These are phyloP conservation scores for cat (Felis catus) DNA, from an alignment of 2,113 vertebrate genomes.

Conservation along the genomic window DNA sequence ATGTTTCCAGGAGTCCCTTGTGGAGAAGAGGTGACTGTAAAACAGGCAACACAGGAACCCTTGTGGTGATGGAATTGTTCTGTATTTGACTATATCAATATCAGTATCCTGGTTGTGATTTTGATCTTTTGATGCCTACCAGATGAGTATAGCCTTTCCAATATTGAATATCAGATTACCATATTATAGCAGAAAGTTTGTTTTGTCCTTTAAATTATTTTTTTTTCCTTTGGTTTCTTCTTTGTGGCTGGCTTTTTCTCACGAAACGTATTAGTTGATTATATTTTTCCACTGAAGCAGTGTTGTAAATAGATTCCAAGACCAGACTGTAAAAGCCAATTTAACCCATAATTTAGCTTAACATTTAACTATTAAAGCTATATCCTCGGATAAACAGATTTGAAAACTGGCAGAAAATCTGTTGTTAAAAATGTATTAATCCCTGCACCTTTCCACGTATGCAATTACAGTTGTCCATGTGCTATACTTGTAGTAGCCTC, in stretches of 20 bases:
- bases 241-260: constrained; percentile 9
- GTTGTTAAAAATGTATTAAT: neutral
- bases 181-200: neutral
- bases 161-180: constrained; percentile 1
- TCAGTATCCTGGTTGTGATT: neutral
- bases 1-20: neutral
- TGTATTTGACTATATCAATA: neutral
- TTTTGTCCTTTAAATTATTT: neutral
- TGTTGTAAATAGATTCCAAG: constrained; percentile 9
- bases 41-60: neutral
- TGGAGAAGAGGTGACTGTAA: neutral
- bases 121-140: neutral
- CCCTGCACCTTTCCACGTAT: neutral
- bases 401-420: neutral
- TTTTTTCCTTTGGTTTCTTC: constrained; percentile 31
- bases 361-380: neutral
- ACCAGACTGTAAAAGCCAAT: neutral
- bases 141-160: neutral
- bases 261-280: neutral
- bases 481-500: neutral
- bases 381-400: constrained; percentile 11
- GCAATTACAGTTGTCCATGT: neutral
- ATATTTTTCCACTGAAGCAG: neutral
- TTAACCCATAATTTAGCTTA: constrained; percentile 7
- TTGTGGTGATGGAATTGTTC: neutral